Base-by-base conservation (phyloP, 2,888 invertebrate genomes). In the Euplexia lucipara region DNA sequence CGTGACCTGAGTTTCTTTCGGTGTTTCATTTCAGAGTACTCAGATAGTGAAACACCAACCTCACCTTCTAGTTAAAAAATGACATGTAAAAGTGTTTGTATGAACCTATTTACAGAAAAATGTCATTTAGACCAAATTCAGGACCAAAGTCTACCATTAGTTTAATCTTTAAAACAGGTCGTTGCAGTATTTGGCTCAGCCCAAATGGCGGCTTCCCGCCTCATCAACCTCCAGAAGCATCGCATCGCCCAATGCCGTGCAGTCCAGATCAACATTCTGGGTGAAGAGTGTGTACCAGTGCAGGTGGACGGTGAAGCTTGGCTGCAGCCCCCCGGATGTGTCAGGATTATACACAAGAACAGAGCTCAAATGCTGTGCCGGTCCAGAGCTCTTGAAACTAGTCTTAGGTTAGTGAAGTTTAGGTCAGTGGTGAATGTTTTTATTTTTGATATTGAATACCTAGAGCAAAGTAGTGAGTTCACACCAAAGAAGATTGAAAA, bases 101-200 rank as follows among this genome's bases (percentile, higher is more conserved):
- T n/a, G n/a, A n/a, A n/a, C n/a, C n/a, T n/a, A n/a, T n/a, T n/a
- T n/a, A n/a, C n/a, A n/a, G n/a, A n/a, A n/a, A n/a, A 47, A 3
- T 14, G 30, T 3, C 8, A 10, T 5, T 32, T 37, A 49, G 1
- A 48, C 10, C 6, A 49, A 34, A n/a, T 35, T 41, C 0, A 26
- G 12, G 0, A 51, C 10, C 16, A 70, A 57, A n/a, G 16, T n/a
- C n/a, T n/a, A 44, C 35, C 26, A 59, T 12, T 39, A 39, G 39
- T 1, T 10, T 2, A 45, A 34, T 6, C 12, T 20, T 41, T 6
- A 2, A 18, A 16, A 22, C 71, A 95, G 94, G 95, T 94, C 10
- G 99, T 99, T 14, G 99, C 99, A 8, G 99, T 99, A 0, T 99
- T 99, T 91, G 99, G 99, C 0, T 98, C 99, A 0, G 98, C 99